phyloP scores from a whole-genome alignment of 2,888 invertebrate genomes.

The Microdon myrmicae region DNA sequence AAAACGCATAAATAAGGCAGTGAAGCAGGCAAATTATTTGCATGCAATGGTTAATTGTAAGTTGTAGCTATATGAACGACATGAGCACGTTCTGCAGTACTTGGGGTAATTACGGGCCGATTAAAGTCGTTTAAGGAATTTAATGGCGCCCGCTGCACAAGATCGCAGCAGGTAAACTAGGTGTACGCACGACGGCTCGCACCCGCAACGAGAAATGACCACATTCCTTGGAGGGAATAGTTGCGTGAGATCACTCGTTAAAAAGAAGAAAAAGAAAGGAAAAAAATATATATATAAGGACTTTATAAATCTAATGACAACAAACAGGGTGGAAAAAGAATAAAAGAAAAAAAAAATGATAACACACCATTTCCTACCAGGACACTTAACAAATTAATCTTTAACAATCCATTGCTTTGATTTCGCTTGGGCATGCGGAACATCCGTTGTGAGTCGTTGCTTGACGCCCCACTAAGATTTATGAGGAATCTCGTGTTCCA shows the following conservation, averaged over 20 bases:
- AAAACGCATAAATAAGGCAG: no score
- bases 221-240: no score
- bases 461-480: constrained; percentile 24
- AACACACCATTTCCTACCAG: constrained; percentile 18
- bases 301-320: no score
- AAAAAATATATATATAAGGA: no score
- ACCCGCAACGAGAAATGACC: no score
- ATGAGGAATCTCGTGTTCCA: constrained; percentile 30
- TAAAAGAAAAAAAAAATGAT: not conserved
- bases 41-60: no score
- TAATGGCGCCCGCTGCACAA: constrained; percentile 21
- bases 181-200: constrained; percentile 37
- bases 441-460: constrained; percentile 9
- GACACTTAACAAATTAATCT: constrained; percentile 49
- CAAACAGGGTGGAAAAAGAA: constrained; percentile 15
- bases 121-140: constrained; percentile 33
- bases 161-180: constrained; percentile 11
- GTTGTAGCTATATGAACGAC: no score
- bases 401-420: constrained; percentile 42
- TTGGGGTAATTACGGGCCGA: constrained; percentile 33
- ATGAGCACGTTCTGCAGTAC: no score
- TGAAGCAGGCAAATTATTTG: constrained; percentile 11
- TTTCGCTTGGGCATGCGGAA: constrained; percentile 27
- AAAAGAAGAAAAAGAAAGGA: no score
- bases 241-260: no score